Evolutionary conservation across 2,888 invertebrate species (phyloP), one percentile per base, ranked within the genome.

Genomic region (Dynastes grantii): DNA sequence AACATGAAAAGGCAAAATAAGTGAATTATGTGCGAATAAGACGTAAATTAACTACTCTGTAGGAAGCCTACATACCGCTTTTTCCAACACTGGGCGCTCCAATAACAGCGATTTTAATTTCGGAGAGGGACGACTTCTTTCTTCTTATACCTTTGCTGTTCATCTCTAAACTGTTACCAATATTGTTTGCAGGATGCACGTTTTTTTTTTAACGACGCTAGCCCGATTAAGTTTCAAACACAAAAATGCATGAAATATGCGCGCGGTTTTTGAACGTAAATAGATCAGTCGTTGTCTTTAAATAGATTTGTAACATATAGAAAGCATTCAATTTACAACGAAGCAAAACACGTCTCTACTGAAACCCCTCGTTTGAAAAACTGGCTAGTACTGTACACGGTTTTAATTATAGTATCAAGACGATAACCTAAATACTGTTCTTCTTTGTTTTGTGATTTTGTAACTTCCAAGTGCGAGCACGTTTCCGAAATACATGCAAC

Each of bases 81-180:
- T 97, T 97, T 81, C 97, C 97, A 82, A 97, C 97, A 81, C 95
- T 94, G 16, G 96, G 95, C 78, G 96, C 96, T 78, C 97, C 97
- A 83, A 97, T 91, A 84, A 97, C 95, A 61, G 95, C 96, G 85
- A 97, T 94, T 91, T 97, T 97, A 83, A 97, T 95, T 90, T 97
- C 97, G 80, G 95, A 94, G 81, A 97, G 91, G 84, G 96, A 95
- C 64, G 96, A 96, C 90, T 97, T 97, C 91, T 97, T 97, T 85
- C 96, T 92, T 84, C 96, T 91, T 83, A 97, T 96, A 68, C 95
- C 95, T 85, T 95, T 93, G 83, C 95, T 93, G 85, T 95, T 92
- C 94, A 94, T 94, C 37, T 67, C 58, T 32, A 68, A 55, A 61
- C 53, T 53, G 61, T 78, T 70, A 49, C 63, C 63, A 65, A 67